These are phyloP conservation scores for Halcyon smyrnensis DNA, from an alignment of 2,797 vertebrate species.

Conservation along the genomic window DNA sequence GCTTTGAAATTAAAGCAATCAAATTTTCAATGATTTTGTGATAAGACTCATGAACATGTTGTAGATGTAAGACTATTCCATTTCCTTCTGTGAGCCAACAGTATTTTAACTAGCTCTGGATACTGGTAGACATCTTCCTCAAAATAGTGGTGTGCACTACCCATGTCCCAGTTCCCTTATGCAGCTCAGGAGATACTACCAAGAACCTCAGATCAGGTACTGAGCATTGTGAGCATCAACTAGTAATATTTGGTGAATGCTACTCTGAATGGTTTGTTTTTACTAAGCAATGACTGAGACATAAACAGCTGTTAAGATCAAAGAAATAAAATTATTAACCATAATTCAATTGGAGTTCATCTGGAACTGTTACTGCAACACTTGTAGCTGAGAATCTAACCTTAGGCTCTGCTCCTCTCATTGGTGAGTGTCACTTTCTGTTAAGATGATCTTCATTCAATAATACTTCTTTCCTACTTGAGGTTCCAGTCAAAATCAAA, in stretches of 20 bases:
- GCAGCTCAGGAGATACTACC: background rate
- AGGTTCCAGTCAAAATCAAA: background rate
- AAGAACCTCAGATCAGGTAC: background rate
- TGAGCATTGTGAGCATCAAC: background rate
- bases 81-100: background rate
- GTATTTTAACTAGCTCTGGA: background rate
- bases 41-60: background rate
- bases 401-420: background rate
- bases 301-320: background rate
- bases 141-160: background rate
- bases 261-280: background rate
- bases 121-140: background rate
- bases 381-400: background rate
- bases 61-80: background rate
- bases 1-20: background rate
- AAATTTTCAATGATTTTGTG: background rate
- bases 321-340: background rate
- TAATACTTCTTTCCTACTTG: background rate
- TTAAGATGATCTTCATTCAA: background rate
- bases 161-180: background rate
- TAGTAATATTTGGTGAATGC: background rate
- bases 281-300: background rate
- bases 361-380: background rate
- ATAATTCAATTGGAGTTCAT: background rate
- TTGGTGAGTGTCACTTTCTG: background rate